A percentile compares a stretch with the other conserved stretches of the same genome.
These are phyloP conservation scores for Coranthus polyacanthus DNA, from an alignment of 2,797 vertebrate genomes.

Conservation along the genomic window DNA sequence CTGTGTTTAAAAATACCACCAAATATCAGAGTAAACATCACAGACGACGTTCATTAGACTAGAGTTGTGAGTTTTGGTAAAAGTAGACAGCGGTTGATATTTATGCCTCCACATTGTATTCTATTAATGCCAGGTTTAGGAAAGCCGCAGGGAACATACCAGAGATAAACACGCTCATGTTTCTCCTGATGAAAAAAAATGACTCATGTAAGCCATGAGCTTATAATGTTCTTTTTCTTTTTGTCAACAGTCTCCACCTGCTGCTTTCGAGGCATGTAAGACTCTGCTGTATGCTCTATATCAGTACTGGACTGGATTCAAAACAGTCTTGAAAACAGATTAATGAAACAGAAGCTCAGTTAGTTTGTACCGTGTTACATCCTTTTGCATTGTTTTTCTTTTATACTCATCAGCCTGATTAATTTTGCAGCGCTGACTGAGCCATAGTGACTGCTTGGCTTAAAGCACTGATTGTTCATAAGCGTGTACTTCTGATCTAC, in stretches of 20 bases:
- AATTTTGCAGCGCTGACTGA: slow-evolving; percentile 9
- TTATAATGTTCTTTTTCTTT: slow-evolving; percentile 54
- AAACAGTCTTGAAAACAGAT: slow-evolving; percentile 10
- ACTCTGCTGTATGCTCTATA: background rate
- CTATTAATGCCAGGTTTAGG: slow-evolving; percentile 19
- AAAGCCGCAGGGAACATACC: slow-evolving; percentile 26
- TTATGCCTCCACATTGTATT: background rate
- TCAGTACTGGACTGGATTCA: background rate
- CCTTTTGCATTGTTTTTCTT: slow-evolving; percentile 8
- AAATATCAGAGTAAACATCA: slow-evolving; percentile 4
- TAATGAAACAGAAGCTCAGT: slow-evolving; percentile 6
- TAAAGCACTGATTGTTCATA: slow-evolving; percentile 23
- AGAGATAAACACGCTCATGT: slow-evolving; percentile 38
- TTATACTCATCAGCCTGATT: background rate
- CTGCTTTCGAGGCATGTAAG: slow-evolving; percentile 20
- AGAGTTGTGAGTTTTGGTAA: slow-evolving; percentile 35
- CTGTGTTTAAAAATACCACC: background rate
- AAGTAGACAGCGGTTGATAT: slow-evolving; percentile 7
- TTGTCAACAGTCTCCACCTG: slow-evolving; percentile 40
- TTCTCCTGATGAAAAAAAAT: slow-evolving; percentile 21
- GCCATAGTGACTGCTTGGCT: slow-evolving; percentile 9
- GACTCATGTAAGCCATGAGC: slow-evolving; percentile 22
- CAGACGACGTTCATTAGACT: slow-evolving; percentile 2
- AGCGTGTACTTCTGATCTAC: slow-evolving; percentile 5
- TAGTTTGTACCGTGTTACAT: slow-evolving; percentile 11